These are phyloP conservation scores for Perca fluviatilis DNA, from an alignment of 2,113 vertebrate genomes.

Conservation along the genomic window DNA sequence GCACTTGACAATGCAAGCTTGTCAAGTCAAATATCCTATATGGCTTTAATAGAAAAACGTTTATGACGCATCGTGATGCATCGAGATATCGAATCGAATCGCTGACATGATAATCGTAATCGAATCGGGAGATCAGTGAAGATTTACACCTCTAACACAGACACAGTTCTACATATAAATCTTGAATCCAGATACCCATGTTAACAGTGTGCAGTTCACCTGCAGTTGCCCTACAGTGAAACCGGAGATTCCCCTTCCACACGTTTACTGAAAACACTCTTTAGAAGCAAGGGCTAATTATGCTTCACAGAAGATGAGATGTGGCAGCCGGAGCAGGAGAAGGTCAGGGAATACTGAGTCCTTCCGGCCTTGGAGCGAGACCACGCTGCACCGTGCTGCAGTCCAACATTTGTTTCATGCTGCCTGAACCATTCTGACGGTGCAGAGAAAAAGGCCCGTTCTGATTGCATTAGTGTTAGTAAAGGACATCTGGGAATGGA, in stretches of 20 bases:
- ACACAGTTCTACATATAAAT: not conserved
- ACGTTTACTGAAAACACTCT: constrained; percentile 21
- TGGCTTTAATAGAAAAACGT: too few species aligned
- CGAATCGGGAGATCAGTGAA: too few species aligned
- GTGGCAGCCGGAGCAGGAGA: not conserved
- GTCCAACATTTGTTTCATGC: not conserved
- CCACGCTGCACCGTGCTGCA: not conserved
- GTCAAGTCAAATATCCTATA: too few species aligned
- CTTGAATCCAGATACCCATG: too few species aligned
- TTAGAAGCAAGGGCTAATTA: constrained; percentile 42
- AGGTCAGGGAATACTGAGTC: constrained; percentile 30
- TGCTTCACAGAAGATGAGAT: constrained; percentile 21
- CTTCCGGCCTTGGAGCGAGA: constrained; percentile 1
- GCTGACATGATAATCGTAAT: too few species aligned
- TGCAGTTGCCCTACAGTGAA: not conserved
- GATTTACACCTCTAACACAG: too few species aligned
- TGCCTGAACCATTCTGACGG: not conserved
- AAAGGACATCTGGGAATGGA: not conserved
- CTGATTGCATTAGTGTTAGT: not conserved
- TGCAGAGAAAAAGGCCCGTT: not conserved
- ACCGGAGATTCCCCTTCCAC: not conserved
- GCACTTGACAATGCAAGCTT: too few species aligned
- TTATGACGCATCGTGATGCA: too few species aligned
- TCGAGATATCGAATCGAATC: too few species aligned
- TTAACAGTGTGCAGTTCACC: not conserved